Base-by-base conservation (phyloP, 2,797 vertebrate species). In the Rhincodon typus region DNA sequence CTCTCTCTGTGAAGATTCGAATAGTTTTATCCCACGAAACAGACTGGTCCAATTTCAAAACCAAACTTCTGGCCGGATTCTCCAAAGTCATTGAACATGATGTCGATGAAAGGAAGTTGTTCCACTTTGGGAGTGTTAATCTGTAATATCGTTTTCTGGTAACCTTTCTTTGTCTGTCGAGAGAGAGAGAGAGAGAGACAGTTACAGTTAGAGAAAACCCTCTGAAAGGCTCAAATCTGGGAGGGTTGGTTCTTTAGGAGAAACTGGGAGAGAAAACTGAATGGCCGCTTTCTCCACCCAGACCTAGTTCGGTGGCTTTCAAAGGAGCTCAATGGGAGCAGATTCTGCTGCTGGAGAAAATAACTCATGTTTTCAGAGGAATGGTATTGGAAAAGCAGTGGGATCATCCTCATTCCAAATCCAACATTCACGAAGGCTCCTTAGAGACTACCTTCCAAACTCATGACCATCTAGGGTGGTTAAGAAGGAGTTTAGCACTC, bases 1-100 rank as follows among this genome's bases (percentile, higher is more conserved):
- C 90, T 70, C 96, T 97, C 95, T 96, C 96, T 97, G 97, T 96
- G 96, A 97, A 96, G 96, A 97, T 96, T 96, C 97, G 97, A 96
- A 97, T 98, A 97, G 97, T 98, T 97, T 99, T 98, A 99, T 98
- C 99, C 99, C 97, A 99, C 97, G 98, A 99, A 99, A 98, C 99
- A 99, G 97, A 99, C 99, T 3, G 99, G 99, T 97, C 99, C 99
- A 97, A 99, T 98, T 98, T 99, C 99, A 69, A 99, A 99, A 97
- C 99, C 99, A 90, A 99, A 99, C 98, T 99, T 99, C 98, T 99
- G 99, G 82, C 98, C 97, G 0, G 98, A 97, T 96, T 99, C 98
- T 53, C 99, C 99, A 23, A 99, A 99, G 97, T 99, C 99, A 96
- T 98, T 99, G 98, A 99, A 99, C 99, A 99, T 99, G 97, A 99